Evolutionary conservation across 2,113 vertebrate genomes (phyloP).

Genomic region (Alectura lathami): DNA sequence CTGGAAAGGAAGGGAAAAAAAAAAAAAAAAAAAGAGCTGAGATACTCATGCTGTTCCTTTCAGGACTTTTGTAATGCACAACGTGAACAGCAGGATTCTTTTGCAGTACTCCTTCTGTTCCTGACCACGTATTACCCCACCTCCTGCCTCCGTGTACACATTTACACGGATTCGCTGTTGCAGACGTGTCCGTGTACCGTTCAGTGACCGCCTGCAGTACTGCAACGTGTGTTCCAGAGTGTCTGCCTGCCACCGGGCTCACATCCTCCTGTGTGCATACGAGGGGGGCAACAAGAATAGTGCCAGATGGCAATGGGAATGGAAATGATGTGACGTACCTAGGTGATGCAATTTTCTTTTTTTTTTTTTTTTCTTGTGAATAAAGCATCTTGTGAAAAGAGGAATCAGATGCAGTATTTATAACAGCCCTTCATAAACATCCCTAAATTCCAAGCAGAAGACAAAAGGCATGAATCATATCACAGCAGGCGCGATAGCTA

Average conservation of each 20-base stretch:
- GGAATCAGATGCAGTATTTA: constrained; percentile 76
- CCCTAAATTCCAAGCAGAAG: constrained; percentile 74
- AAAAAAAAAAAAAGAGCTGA: background rate
- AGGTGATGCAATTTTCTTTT: constrained; percentile 68
- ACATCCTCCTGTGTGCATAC: constrained; percentile 6
- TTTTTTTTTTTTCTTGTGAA: constrained; percentile 54
- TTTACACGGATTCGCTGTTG: background rate
- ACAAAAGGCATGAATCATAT: constrained; percentile 82
- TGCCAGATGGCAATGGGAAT: constrained; percentile 64
- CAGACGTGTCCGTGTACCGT: background rate
- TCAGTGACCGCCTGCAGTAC: background rate
- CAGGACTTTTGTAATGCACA: background rate
- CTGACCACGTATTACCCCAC: background rate
- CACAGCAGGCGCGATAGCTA: constrained; percentile 48
- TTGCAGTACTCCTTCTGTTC: background rate
- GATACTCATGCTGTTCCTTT: background rate
- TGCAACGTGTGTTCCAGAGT: background rate
- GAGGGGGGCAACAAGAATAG: constrained; percentile 19
- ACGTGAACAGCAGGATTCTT: background rate
- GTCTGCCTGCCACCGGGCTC: constrained; percentile 26
- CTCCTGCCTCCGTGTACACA: background rate
- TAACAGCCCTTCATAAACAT: constrained; percentile 77
- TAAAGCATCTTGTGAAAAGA: constrained; percentile 73
- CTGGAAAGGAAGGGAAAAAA: too few species aligned
- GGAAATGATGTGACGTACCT: constrained; percentile 65